These are phyloP conservation scores for Bursaphelenchus okinawaensis DNA, from an alignment of 2,888 invertebrate genomes.

Conservation along the genomic window DNA sequence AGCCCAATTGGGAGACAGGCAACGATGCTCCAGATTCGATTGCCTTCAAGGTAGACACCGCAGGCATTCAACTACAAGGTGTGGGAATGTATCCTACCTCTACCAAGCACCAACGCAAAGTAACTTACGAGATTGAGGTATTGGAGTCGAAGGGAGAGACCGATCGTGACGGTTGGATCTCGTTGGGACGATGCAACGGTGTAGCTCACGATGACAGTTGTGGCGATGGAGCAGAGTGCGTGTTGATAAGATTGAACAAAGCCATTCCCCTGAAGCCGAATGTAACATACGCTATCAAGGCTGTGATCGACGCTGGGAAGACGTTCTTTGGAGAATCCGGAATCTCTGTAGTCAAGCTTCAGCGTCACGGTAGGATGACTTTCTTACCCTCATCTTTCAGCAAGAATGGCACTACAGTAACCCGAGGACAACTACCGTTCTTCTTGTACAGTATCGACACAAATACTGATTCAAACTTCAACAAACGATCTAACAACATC, in stretches of 20 bases:
- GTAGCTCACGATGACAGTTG: background rate
- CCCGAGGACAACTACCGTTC: constrained; percentile 87
- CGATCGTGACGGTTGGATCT: constrained; percentile 2
- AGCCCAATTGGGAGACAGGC: constrained; percentile 90
- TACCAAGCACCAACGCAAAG: constrained; percentile 1
- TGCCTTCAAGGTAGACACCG: constrained; percentile 69
- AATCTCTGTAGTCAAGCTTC: constrained; percentile 73
- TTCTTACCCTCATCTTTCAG: constrained; percentile 40
- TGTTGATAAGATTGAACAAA: constrained; percentile 22
- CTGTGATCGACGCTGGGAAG: constrained; percentile 60
- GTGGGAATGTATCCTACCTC: constrained; percentile 76
- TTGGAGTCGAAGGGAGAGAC: constrained; percentile 7
- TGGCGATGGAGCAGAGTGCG: constrained; percentile 8
- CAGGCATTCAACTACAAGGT: constrained; percentile 81
- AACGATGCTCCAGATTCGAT: constrained; percentile 94
- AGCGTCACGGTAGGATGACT: constrained; percentile 53
- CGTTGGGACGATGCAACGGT: constrained; percentile 5
- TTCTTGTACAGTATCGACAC: constrained; percentile 69
- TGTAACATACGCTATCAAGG: constrained; percentile 41
- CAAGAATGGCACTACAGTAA: constrained; percentile 76
- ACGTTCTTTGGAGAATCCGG: constrained; percentile 85
- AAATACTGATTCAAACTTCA: background rate
- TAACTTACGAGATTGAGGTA: constrained; percentile 1
- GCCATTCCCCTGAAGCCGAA: constrained; percentile 33
- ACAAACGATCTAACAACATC: background rate